Evolutionary conservation across 1,140 invertebrate species (phyloP), one percentile per base, ranked within the genome.

Genomic region (Apis dorsata): DNA sequence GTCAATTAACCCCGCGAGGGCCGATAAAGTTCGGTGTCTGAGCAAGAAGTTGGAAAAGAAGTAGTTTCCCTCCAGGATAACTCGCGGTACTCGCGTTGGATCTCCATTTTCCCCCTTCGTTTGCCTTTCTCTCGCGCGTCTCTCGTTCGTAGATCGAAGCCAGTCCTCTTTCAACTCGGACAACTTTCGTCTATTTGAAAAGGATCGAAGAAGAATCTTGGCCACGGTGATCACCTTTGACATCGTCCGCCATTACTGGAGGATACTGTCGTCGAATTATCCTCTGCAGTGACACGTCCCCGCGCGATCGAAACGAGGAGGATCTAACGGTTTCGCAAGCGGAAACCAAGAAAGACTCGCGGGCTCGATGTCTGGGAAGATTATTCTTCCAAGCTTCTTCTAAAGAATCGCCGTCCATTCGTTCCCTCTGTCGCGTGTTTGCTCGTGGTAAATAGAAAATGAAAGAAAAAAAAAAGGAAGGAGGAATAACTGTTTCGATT

Each of bases 1-100:
- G 69, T 72, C 78, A 34, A 63, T 72, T 80, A 80, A 80, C 69
- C 28, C 44, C n/a, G 51, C 28, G 59, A 12, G 79, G 21, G 57
- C 34, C 60, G 70, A 65, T 65, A 71, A 81, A 74, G 51, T 73
- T 65, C 7, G 12, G 17, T 12, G 44, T 11, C 10, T 24, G 51
- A 73, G 57, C 73, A 66, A 80, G 70, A 73, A 80, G 66, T 66
- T 81, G 70, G 28, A 19, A 65, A 53, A 11, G 8, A 66, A 74
- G 79, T 34, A 34, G 34, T 66, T 74, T 2, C 21, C 21, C 9
- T 10, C 8, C 11, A 1, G 1, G n/a, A 17, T 4, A 9, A 5
- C 21, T 49, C 68, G 34, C 34, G 55, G 72, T 15, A 5, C 21
- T 49, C 68, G 34, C 34, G 55, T 80, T 51, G 69, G 63, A 80